These are phyloP conservation scores for Tetraneura akinire DNA, from an alignment of 1,140 invertebrate genomes.

Conservation along the genomic window DNA sequence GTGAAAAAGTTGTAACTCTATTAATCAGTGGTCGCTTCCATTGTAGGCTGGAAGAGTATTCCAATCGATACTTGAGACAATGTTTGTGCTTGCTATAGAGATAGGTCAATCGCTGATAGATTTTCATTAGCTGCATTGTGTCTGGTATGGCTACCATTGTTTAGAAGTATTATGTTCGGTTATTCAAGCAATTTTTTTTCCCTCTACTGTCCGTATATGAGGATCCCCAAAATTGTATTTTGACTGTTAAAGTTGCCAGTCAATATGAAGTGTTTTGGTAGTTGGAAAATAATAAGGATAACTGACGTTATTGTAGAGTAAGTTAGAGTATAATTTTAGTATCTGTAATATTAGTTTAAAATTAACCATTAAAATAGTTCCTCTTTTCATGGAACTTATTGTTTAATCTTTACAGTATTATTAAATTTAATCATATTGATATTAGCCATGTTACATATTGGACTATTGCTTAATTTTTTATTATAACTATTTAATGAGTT, in stretches of 20 bases:
- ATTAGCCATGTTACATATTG: no score
- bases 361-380: no score
- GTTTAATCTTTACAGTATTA: no score
- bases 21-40: background rate
- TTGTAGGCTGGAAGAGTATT: background rate
- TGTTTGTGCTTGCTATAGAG: background rate
- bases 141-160: background rate
- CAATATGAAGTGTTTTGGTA: constrained; percentile 56
- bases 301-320: no score
- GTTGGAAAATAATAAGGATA: constrained; percentile 55
- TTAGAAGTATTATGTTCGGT: background rate
- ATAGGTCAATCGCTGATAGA: background rate
- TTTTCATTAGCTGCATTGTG: background rate
- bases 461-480: no score
- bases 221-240: constrained; percentile 57
- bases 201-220: constrained; percentile 55
- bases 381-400: no score
- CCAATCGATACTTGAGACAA: background rate
- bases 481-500: no score
- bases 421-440: no score
- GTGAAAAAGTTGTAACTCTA: background rate
- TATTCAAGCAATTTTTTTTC: constrained; percentile 41
- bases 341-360: no score
- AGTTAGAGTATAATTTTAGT: no score
- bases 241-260: constrained; percentile 57